Base-by-base conservation (phyloP, 2,797 vertebrate species). In the Parauchenoglanis punctatus region DNA sequence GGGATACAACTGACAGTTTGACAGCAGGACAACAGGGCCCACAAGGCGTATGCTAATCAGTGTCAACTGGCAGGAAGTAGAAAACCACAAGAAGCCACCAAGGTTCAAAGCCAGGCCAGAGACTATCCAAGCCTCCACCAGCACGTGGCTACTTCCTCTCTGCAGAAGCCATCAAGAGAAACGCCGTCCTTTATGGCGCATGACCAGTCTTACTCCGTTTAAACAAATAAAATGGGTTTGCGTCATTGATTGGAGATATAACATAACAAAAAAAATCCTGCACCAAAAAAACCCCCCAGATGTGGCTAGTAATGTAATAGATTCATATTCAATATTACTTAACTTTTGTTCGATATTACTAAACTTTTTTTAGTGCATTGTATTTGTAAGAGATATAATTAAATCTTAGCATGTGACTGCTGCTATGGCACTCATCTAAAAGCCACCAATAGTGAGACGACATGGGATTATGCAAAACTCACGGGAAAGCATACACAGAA, bases 41-140 rank as follows among this genome's bases (percentile, higher is more conserved):
- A 87, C 84, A 90, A 83, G 52, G 85, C 46, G 87, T 85, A 92
- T 89, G 88, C 88, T 89, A 91, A 93, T 92, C 89, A 92, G 90
- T 90, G 87, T 86, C 89, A 91, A 93, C 85, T 87, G 88, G 83
- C 84, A 84, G 58, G 85, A 86, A 87, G 81, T 28, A 86, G 86
- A 76, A 87, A 88, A 89, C 85, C 85, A 90, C 59, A 87, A 61
- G 31, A 58, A 78, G 58, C 20, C 56, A 40, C 58, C 0, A 56
- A 68, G 87, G 88, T 89, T 89, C 87, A 88, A 89, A 83, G 82
- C 56, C 88, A 75, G 83, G 72, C 49, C 85, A 87, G 87, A 73
- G 58, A 76, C 76, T 44, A 25, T 85, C 85, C 25, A 12, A 85
- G 31, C 54, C 20, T 78, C 80, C 44, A 52, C 52, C 35, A n/a